Conservation (phyloP, 2,797 vertebrate species). For the Chaenodraco wilsoni region DNA sequence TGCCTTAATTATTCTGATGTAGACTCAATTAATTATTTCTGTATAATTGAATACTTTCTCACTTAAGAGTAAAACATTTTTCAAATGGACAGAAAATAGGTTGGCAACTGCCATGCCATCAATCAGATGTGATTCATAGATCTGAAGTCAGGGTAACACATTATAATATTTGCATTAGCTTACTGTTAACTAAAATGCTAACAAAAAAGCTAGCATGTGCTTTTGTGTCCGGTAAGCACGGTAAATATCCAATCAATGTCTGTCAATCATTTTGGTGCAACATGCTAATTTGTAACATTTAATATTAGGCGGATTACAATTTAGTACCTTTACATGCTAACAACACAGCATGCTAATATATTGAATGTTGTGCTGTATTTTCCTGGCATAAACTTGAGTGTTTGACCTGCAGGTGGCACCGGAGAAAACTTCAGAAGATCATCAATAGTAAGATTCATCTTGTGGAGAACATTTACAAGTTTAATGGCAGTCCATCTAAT, state of each 20-base stretch:
- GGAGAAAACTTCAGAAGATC: not conserved
- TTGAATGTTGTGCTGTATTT: not conserved
- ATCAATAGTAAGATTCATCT: not conserved
- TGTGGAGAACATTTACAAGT: not conserved
- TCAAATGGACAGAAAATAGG: no score
- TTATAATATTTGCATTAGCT: not conserved
- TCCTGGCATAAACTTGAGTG: not conserved
- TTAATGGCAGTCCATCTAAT: not conserved
- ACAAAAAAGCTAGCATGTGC: not conserved
- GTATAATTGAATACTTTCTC: no score
- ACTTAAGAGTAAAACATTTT: no score
- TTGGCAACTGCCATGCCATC: not conserved
- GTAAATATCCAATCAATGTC: not conserved
- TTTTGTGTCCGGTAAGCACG: not conserved
- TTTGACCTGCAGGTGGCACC: not conserved
- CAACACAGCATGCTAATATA: not conserved
- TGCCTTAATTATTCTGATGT: not conserved
- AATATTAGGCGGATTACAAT: not conserved
- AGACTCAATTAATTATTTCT: no score
- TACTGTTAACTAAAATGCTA: conserved; percentile 1
- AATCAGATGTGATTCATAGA: not conserved
- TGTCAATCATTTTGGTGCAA: not conserved
- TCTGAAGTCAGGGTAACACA: no score
- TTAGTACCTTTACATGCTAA: not conserved
- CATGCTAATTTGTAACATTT: not conserved